Evolutionary conservation across 2,888 invertebrate genomes (phyloP), one percentile per base, ranked within the genome.

Genomic region (Tetramorium bicarinatum): DNA sequence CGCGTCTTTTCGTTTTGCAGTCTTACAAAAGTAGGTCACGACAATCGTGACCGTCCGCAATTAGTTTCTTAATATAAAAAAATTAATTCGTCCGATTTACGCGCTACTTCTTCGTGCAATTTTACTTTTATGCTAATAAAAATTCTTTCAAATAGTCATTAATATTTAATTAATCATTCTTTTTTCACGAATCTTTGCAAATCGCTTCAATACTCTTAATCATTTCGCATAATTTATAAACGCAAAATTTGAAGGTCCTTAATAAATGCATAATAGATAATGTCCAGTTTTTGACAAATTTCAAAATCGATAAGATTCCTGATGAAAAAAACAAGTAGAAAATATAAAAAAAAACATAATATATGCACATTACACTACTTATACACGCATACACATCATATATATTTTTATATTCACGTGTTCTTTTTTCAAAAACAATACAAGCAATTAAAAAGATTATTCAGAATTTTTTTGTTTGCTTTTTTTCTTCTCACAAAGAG

Each of bases 51-150:
- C 34, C 34, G 59, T 79, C 34, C 72, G 72, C 38, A 72, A 38
- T 72, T 59, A 71, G 71, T 79, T 61, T 59, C 25, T 59, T 61
- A 47, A 47, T 79, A 80, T 72, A 38, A 72, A 72, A 62, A 80
- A 72, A 72, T 72, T 25, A 72, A 72, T 38, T 29, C 29, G 18
- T 21, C 21, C 38, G 72, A 72, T 72, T 79, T 56, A 71, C 38
- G 74, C 81, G 41, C 41, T 62, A 56, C 25, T 61, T 49, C 18
- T 44, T 21, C 52, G 41, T 15, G 80, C 62, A 25, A 21, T 25
- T 66, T 69, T 59, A 34, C 15, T 56, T 44, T 41, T 71, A 15
- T 21, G 25, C 25, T 25, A 52, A 25, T 52, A 52, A 64, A 52
- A 49, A 21, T 41, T 25, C 15, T 49, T 44, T 25, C 21, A n/a